Evolutionary conservation across 2,113 vertebrate genomes (phyloP).

Genomic region (Saccopteryx bilineata): DNA sequence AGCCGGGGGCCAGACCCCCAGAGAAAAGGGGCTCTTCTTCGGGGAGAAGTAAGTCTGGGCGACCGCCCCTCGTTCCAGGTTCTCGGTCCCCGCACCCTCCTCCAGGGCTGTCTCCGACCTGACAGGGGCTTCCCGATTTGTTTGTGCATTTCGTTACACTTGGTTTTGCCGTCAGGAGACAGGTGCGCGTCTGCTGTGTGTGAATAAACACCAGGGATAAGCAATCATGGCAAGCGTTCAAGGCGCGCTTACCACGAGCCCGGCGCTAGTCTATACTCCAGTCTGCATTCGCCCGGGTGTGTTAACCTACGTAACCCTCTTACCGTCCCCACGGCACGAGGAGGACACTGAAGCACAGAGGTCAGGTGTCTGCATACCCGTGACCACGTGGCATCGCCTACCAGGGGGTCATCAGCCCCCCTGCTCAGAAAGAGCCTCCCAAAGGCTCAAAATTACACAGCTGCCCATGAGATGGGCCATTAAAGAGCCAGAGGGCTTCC

Average conservation of each 20-base stretch:
- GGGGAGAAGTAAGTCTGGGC: neutral
- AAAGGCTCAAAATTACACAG: neutral
- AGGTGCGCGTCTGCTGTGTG: neutral
- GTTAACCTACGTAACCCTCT: neutral
- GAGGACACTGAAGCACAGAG: neutral
- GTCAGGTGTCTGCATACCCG: neutral
- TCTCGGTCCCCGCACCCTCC: no score
- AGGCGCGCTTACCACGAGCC: rapidly evolving
- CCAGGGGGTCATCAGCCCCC: no score
- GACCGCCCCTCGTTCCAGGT: neutral
- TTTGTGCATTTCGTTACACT: no score
- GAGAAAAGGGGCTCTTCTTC: neutral
- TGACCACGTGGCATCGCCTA: rapidly evolving
- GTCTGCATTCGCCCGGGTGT: no score
- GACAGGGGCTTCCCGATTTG: neutral
- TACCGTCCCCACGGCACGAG: neutral
- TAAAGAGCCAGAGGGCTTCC: neutral
- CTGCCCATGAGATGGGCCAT: neutral
- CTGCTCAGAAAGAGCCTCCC: neutral
- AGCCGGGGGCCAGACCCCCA: neutral
- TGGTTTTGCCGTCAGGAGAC: neutral
- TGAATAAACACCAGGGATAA: neutral
- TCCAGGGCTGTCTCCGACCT: neutral
- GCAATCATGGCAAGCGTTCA: neutral
- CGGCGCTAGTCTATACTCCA: neutral